Base-by-base conservation (phyloP, 2,888 invertebrate genomes). In the Spialia ferax region DNA sequence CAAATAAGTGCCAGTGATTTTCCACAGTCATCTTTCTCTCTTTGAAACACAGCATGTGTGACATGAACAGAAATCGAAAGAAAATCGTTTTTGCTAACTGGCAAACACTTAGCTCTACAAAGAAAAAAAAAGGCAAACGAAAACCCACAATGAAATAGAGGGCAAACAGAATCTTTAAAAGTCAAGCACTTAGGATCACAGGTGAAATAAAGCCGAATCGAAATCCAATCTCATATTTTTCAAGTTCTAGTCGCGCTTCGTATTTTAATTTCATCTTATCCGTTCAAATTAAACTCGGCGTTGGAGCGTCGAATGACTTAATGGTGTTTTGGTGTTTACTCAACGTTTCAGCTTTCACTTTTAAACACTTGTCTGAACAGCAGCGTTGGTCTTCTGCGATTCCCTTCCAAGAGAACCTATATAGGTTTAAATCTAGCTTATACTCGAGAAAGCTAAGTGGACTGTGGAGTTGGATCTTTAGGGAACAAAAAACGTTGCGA, bases 241-340 rank as follows among this genome's bases (percentile, higher is more conserved):
- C 42, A 45, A 45, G 42, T 45, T 32, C 50, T 50, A 50, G 32
- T 55, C 26, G 29, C 29, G 38, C 22, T 57, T 23, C 64, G 48
- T 50, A 64, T 64, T 74, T 74, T 73, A 73, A 76, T 76, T 74
- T 73, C 71, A 70, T 72, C 72, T 82, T 84, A 82, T 82, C 78
- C 79, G 80, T 64, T 78, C 77, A 86, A 86, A 87, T 87, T 83
- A 84, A 84, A 86, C 86, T 81, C 84, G 84, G 81, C 79, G 57
- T 78, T 75, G 76, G 74, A 69, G 79, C 77, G 79, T 81, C 81
- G 79, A 84, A 84, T 86, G 85, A 85, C 86, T 86, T 89, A 89
- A 90, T 90, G 87, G 87, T 86, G 81, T 90, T 91, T 85, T 87
- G 84, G 81, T 90, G 90, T 91, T 89, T 87, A 84, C 85, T 78